Base-by-base conservation (phyloP, 2,888 invertebrate genomes). In the Deilephila porcellus region DNA sequence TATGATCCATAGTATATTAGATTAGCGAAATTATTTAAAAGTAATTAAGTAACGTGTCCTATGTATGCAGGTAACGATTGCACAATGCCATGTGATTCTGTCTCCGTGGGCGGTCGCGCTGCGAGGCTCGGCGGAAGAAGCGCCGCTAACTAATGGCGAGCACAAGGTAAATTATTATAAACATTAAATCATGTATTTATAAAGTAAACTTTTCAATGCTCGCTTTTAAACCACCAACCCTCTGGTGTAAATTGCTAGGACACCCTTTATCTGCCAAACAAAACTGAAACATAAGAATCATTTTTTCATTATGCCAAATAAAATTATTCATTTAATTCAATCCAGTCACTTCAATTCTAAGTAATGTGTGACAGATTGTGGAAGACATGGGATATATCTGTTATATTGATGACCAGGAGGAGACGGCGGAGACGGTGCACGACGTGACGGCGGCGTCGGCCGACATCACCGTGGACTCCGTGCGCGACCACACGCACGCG, bases 401-500 rank as follows among this genome's bases (percentile, higher is more conserved):
- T 25, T 25, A 25, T 25, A 25, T 25, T 25, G 25, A 25, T 25
- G 1, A 17, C 1, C 91, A 95, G 84, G 96, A 95, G 78, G 94
- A 91, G 74, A 88, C 88, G 14, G 82, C 83, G 4, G 93, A 91
- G 74, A 88, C 93, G 7, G 89, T 87, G 19, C 93, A 93, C 80
- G 93, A 94, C 87, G 92, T 93, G 78, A 97, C 95, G 86, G 96
- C 88, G 76, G 96, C 87, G 85, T 96, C 89, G 81, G 98, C 97
- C 20, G 98, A 98, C 92, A 98, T 99, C 87, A 99, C 99, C 4
- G 97, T 98, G 78, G 99, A 99, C 95, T 98, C 98, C 52, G 98
- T 99, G 71, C 97, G 98, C 79, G 98, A 98, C 92, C 98, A 98
- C 95, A 95, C 97, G 60, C 83, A 79, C 78, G 85, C 90, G 25